A percentile compares a stretch with the other conserved stretches of the same genome.
These are phyloP conservation scores for Chymomyza fuscimana DNA, from an alignment of 2,888 invertebrate genomes.

Conservation along the genomic window DNA sequence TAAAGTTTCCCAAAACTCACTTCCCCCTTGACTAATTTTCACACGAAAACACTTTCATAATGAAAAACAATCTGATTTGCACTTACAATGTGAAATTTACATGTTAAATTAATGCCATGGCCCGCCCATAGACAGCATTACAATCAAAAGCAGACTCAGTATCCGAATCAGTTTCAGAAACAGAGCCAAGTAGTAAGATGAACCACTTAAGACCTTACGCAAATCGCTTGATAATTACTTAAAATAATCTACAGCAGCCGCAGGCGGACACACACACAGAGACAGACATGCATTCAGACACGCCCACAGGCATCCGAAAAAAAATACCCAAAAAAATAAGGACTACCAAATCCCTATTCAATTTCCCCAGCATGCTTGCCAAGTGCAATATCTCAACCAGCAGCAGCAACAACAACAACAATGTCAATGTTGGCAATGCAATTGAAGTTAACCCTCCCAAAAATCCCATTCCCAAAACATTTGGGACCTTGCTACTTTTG, in stretches of 20 bases:
- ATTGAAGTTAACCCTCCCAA: neutral
- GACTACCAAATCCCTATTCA: slow-evolving; percentile 52
- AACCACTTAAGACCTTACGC: slow-evolving; percentile 59
- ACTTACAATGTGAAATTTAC: slow-evolving; percentile 51
- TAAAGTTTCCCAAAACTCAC: neutral
- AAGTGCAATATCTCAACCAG: slow-evolving; percentile 59
- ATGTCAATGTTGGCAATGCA: slow-evolving; percentile 34
- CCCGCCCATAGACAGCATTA: slow-evolving; percentile 20
- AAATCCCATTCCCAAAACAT: slow-evolving; percentile 53
- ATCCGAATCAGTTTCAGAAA: neutral
- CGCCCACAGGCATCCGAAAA: slow-evolving; percentile 40
- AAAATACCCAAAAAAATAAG: neutral
- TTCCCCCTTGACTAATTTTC: neutral
- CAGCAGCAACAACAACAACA: slow-evolving; percentile 31
- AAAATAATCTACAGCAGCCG: slow-evolving; percentile 65
- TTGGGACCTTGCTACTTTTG: slow-evolving; percentile 24
- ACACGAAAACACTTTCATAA: slow-evolving; percentile 5
- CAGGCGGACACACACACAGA: slow-evolving; percentile 32
- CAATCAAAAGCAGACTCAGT: slow-evolving; percentile 31
- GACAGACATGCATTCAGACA: slow-evolving; percentile 13
- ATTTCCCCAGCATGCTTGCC: slow-evolving; percentile 56
- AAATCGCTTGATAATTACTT: slow-evolving; percentile 73
- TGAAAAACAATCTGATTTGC: slow-evolving; percentile 46
- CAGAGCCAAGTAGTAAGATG: slow-evolving; percentile 25
- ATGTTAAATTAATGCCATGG: slow-evolving; percentile 60